Base-by-base conservation (phyloP, 1,140 invertebrate species). In the Habropoda laboriosa region DNA sequence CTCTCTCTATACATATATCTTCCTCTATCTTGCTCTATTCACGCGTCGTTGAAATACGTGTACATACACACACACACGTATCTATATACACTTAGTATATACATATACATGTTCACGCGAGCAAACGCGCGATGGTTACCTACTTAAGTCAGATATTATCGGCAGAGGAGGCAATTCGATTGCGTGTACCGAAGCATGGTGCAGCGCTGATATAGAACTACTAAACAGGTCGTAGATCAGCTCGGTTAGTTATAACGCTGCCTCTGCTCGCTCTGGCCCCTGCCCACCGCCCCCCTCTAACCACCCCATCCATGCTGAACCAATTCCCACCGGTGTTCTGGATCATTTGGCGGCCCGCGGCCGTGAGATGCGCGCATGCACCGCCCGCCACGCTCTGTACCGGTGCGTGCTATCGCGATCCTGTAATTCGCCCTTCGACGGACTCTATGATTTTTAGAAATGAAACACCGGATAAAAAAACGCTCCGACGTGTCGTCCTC, bases 191-290 rank as follows among this genome's bases (percentile, higher is more conserved):
- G 87, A 89, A 88, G 82, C 86, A 90, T 82, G 81, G 83, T 85
- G 82, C 81, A 82, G 83, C 88, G 90, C 91, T 93, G 91, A 92
- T 92, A 92, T 92, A 92, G 91, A 92, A 92, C 91, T 91, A 92
- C 91, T 93, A 93, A 93, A 93, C 92, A 93, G 91, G 90, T 91
- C 91, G 91, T 93, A 92, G 88, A 92, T 93, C 91, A 93, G 89
- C 76, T 57, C 38, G 89, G 92, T 92, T 92, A 92, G 91, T 92
- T 92, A 91, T 89, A 89, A 88, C 82, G 73, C 70, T 45, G 75
- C 81, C 79, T 74, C 81, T 77, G 76, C 86, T 81, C 78, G 76
- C 79, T 70, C 77, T 81, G 60, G 49, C 57, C 64, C n/a, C 49
- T 38, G 40, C 35, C 58, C 47, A n/a, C 27, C n/a, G 16, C 24